A percentile compares a stretch with the other conserved stretches of the same genome.
These are phyloP conservation scores for Nicator chloris DNA, from an alignment of 2,113 vertebrate species.

Conservation along the genomic window DNA sequence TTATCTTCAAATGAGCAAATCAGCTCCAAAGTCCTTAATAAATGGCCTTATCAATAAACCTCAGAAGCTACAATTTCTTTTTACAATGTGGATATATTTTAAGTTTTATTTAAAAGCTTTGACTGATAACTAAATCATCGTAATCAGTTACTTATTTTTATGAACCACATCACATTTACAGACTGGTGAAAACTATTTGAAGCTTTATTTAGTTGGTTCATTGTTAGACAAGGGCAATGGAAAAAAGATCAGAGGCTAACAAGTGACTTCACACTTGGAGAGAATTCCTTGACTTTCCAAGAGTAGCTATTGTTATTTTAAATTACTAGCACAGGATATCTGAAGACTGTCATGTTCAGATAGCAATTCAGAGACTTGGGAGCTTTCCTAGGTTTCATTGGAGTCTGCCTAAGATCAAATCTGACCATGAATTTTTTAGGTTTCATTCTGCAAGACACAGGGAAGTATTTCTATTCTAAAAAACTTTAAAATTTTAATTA, in stretches of 20 bases:
- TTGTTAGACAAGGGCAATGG: background rate
- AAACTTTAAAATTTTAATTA: background rate
- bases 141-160: constrained; percentile 20
- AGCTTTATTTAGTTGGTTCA: background rate
- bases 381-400: background rate
- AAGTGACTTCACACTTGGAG: background rate
- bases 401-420: background rate
- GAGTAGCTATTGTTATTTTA: background rate
- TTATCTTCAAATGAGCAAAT: constrained; percentile 70
- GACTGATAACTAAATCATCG: constrained; percentile 7
- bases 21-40: constrained; percentile 55
- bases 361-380: background rate
- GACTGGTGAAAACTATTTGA: constrained; percentile 17
- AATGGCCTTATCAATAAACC: constrained; percentile 59
- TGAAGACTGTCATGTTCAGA: background rate
- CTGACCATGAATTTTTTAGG: background rate
- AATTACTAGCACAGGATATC: background rate
- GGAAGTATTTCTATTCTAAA: background rate
- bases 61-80: constrained; percentile 55
- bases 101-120: constrained; percentile 66
- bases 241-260: background rate
- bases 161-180: constrained; percentile 47
- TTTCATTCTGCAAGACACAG: background rate
- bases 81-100: constrained; percentile 51
- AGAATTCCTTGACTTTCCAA: constrained; percentile 2